These are phyloP conservation scores for Pherbina coryleti DNA, from an alignment of 2,888 invertebrate genomes.

Conservation along the genomic window DNA sequence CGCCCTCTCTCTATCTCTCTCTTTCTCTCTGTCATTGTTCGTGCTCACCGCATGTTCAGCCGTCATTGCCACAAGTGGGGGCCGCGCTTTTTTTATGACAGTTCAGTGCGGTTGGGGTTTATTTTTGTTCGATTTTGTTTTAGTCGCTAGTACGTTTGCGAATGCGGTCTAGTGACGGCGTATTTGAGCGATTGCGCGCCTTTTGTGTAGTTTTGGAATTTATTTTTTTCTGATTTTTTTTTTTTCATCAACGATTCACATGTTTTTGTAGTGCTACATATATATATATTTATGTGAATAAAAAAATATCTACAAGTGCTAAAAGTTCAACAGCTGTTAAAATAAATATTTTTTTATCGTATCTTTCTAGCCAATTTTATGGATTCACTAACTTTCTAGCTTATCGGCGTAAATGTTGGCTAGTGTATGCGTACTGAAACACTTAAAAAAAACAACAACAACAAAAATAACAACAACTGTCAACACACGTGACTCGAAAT, in stretches of 20 bases:
- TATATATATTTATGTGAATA: too few relatives aligned
- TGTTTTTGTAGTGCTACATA: too few relatives aligned
- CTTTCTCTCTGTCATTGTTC: too few relatives aligned
- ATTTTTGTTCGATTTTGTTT: slow-evolving; percentile 50
- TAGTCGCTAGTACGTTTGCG: slow-evolving; percentile 49
- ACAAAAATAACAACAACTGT: neutral
- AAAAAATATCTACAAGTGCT: neutral
- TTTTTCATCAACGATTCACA: neutral
- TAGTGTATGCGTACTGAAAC: neutral
- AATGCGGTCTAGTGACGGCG: slow-evolving; percentile 50
- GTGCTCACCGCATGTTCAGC: slow-evolving; percentile 10
- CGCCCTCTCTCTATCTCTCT: too few relatives aligned
- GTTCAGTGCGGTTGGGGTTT: slow-evolving; percentile 51
- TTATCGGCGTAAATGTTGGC: too few relatives aligned
- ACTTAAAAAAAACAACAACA: neutral
- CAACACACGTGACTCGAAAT: neutral
- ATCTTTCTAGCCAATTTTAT: too few relatives aligned
- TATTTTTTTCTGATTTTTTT: neutral
- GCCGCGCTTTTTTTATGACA: slow-evolving; percentile 46
- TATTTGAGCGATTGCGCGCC: slow-evolving; percentile 29
- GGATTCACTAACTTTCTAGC: too few relatives aligned
- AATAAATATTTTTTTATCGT: neutral
- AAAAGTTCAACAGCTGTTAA: neutral
- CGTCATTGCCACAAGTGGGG: slow-evolving; percentile 13
- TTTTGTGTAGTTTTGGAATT: neutral